Base-by-base conservation (phyloP, 2,113 vertebrate species). In the Melanerpes aurifrons region DNA sequence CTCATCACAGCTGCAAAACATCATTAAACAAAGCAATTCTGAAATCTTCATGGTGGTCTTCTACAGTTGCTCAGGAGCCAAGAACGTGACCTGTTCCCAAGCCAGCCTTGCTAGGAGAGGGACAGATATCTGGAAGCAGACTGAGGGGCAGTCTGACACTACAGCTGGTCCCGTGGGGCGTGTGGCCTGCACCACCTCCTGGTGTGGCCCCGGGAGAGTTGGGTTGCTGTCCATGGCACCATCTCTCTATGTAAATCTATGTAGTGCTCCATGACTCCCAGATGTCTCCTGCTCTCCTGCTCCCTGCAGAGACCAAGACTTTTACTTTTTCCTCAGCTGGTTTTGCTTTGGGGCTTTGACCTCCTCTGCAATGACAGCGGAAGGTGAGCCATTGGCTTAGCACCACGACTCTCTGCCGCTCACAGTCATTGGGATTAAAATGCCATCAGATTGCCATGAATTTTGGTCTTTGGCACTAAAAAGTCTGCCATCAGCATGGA, bases 71-170 rank as follows among this genome's bases (percentile, higher is more conserved):
- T 22, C 69, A n/a, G 17, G 17, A 13, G 5, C 1, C 19, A 53
- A 78, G 32, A 47, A 35, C 2, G 0, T 17, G 31, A 21, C 62
- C 69, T 40, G 4, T 72, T 67, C 59, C 57, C 50, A 31, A 15
- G 5, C 12, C 1, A 0, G 10, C 7, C 20, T 50, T 68, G 43
- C 8, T 37, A 9, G 0, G 0, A 64, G 26, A 62, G 40, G 47
- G 45, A 48, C 8, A 15, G 19, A 13, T 68, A 43, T 28, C 66
- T 68, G 45, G 31, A 25, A 15, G 21, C 32, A 66, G 61, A n/a
- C 22, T 15, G 37, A 56, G 21, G 3, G 5, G 18, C 48, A 53
- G 40, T 28, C 32, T 2, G 4, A 22, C 3, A 2, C 16, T 57
- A 71, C 35, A 74, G 8, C 62, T 64, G 17, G 22, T 40, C 62